Evolutionary conservation across 53 echinoderm and acorn worm genomes (phyloP).

Genomic region (Echinarachnius parma): DNA sequence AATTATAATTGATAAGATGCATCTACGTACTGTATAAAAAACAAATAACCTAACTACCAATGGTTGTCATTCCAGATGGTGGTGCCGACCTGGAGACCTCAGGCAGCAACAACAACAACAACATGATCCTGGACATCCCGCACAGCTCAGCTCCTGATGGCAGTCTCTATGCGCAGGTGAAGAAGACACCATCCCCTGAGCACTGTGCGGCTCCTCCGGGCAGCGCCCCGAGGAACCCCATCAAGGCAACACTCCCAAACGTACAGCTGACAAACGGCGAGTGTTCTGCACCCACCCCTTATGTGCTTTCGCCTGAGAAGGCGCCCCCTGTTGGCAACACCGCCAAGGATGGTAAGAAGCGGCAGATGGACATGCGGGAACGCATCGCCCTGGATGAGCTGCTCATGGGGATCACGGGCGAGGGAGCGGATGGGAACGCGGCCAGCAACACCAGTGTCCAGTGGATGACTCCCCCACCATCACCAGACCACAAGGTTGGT

Average conservation of each 20-base stretch:
- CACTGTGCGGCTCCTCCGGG: conserved; percentile 46
- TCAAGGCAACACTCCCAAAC: too few species aligned
- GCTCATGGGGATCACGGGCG: conserved; percentile 62
- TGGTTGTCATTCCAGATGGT: conserved; percentile 54
- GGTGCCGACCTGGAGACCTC: conserved; percentile 53
- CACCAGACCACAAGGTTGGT: conserved; percentile 28
- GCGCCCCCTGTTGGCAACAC: conserved; percentile 22
- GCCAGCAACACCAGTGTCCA: conserved; percentile 23
- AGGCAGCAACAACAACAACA: conserved; percentile 61
- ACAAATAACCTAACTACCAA: too few species aligned
- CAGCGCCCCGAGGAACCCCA: not conserved
- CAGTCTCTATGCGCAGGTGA: conserved; percentile 92
- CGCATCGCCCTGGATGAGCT: conserved; percentile 76
- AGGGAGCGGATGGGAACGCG: conserved; percentile 23
- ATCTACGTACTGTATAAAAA: too few species aligned
- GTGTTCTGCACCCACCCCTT: conserved; percentile 27
- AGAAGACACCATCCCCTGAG: conserved; percentile 77
- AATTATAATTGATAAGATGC: too few species aligned
- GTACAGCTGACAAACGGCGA: conserved; percentile 43
- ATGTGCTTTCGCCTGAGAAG: conserved; percentile 36
- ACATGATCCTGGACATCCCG: conserved; percentile 55
- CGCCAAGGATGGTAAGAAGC: conserved; percentile 12
- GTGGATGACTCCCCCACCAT: conserved; percentile 35
- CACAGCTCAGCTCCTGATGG: conserved; percentile 92
- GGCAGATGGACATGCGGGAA: conserved; percentile 73